phyloP scores from a whole-genome alignment of 2,113 vertebrate species.

The Stomatorhinus ivindoensis region DNA sequence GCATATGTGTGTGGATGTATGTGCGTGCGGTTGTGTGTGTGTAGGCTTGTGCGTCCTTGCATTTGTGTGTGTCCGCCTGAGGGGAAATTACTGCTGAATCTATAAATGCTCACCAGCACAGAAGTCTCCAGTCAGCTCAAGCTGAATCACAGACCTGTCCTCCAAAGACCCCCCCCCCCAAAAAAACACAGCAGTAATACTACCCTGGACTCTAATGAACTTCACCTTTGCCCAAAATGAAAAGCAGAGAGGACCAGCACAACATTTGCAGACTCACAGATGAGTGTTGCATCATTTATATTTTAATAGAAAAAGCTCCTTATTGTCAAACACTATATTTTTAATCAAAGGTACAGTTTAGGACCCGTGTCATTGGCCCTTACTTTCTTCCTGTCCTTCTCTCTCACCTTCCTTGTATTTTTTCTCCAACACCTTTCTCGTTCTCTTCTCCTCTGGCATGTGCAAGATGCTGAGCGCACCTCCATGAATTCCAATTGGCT shows the following conservation, averaged over 20 bases:
- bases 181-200: not conserved
- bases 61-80: not conserved
- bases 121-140: not conserved
- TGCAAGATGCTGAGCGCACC: slow-evolving; percentile 31
- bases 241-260: not conserved
- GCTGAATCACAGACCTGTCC: not conserved
- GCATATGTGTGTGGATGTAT: not conserved
- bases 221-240: not conserved
- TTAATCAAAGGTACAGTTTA: not conserved
- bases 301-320: not conserved
- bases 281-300: not conserved
- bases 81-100: not conserved
- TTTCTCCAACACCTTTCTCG: slow-evolving; percentile 24
- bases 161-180: not conserved
- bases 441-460: slow-evolving; percentile 29
- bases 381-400: not conserved
- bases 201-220: not conserved
- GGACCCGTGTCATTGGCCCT: not conserved
- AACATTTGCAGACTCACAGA: not conserved
- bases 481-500: slow-evolving; percentile 58
- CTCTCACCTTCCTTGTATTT: slow-evolving; percentile 29
- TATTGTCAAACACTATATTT: not conserved
- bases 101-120: not conserved
- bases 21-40: not conserved
- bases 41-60: no score